These are phyloP conservation scores for Anabacerthia variegaticeps DNA, from an alignment of 2,797 vertebrate species.

Conservation along the genomic window DNA sequence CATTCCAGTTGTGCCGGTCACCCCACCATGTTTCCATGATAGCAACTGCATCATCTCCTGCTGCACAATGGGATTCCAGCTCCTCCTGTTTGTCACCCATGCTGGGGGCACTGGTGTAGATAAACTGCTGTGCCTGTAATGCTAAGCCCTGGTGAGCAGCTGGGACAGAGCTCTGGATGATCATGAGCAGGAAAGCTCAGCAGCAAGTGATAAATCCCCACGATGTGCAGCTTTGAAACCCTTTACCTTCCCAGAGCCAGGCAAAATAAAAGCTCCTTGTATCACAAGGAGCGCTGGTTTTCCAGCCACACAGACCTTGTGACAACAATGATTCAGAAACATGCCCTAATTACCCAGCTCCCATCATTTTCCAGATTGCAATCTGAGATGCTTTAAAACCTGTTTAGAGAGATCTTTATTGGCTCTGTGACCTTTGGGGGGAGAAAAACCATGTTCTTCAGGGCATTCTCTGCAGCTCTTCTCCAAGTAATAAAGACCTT, in stretches of 20 bases:
- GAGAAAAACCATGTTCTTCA: neutral
- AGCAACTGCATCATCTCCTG: neutral
- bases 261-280: neutral
- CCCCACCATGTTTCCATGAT: neutral
- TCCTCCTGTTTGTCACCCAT: neutral
- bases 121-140: neutral
- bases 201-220: neutral
- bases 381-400: constrained; percentile 44
- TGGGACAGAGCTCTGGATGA: neutral
- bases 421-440: neutral
- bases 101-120: neutral
- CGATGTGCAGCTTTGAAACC: neutral
- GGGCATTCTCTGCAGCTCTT: neutral
- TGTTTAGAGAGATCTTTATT: constrained; percentile 37
- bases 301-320: neutral
- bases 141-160: accelerated
- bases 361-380: constrained; percentile 45
- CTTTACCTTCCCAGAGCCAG: neutral
- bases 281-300: neutral
- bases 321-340: constrained; percentile 46
- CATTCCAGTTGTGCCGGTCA: neutral
- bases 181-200: neutral
- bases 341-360: constrained; percentile 31
- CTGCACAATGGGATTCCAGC: neutral
- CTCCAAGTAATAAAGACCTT: neutral